These are phyloP conservation scores for Ibidorhyncha struthersii DNA, from an alignment of 2,113 vertebrate species.

Conservation along the genomic window DNA sequence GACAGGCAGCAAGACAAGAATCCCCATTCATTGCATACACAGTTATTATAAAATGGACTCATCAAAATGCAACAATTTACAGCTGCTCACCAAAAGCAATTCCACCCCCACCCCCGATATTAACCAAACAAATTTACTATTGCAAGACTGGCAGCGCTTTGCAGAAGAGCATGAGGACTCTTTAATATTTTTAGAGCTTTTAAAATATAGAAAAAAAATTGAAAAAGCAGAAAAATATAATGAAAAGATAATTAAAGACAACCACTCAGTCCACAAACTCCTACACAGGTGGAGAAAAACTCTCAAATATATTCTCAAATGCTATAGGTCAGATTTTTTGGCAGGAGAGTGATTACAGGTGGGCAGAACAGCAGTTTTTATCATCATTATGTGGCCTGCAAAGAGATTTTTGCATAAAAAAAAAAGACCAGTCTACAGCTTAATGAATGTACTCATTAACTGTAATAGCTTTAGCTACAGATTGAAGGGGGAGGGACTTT, in stretches of 20 bases:
- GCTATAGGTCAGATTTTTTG: constrained; percentile 60
- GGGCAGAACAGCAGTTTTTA: constrained; percentile 58
- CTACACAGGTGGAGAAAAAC: constrained; percentile 2
- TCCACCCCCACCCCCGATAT: fast-evolving
- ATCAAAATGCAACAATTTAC: background rate
- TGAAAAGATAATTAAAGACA: background rate
- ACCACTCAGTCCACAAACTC: background rate
- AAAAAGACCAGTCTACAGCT: background rate
- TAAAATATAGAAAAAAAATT: background rate
- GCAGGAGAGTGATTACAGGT: constrained; percentile 35
- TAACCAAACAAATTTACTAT: background rate
- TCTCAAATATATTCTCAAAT: background rate
- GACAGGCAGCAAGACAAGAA: background rate
- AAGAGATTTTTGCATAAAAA: constrained; percentile 56
- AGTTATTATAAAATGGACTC: background rate
- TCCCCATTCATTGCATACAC: background rate
- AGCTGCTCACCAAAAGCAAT: background rate
- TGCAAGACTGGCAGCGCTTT: background rate
- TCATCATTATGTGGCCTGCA: constrained; percentile 61
- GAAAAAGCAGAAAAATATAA: background rate
- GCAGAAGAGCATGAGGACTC: background rate
- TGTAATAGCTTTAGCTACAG: constrained; percentile 35
- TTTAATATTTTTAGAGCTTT: background rate
- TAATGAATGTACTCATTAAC: constrained; percentile 68
- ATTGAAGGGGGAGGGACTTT: background rate